Conservation (phyloP, 2,888 invertebrate genomes). For the Dendrolimus houi region DNA sequence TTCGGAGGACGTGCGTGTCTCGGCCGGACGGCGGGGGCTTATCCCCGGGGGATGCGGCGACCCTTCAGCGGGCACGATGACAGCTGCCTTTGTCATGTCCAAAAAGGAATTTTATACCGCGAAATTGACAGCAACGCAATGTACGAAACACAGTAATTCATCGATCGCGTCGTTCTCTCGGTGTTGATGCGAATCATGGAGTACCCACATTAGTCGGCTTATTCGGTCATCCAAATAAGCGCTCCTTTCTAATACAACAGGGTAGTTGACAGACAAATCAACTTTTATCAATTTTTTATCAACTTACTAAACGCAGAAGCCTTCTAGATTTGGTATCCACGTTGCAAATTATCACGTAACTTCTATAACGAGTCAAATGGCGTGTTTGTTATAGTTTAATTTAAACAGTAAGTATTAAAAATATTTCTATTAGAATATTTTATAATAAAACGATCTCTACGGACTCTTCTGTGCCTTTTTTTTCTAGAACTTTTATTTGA, state of each 20-base stretch:
- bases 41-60: constrained; percentile 62
- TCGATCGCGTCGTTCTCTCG: constrained; percentile 44
- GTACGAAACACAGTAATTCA: constrained; percentile 52
- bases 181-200: constrained; percentile 35
- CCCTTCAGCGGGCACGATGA: constrained; percentile 62
- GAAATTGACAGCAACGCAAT: constrained; percentile 62
- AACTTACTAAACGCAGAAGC: too few relatives aligned
- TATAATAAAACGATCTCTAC: too few relatives aligned
- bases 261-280: not conserved
- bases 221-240: too few relatives aligned
- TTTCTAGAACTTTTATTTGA: too few relatives aligned
- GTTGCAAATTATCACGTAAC: not conserved
- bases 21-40: constrained; percentile 53
- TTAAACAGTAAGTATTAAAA: too few relatives aligned
- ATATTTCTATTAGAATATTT: too few relatives aligned
- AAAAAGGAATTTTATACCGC: constrained; percentile 64
- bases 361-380: too few relatives aligned
- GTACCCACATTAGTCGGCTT: too few relatives aligned
- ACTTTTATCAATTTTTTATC: too few relatives aligned
- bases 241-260: constrained; percentile 51
- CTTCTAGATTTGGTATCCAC: not conserved
- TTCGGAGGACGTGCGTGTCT: constrained; percentile 65
- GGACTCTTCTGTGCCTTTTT: too few relatives aligned
- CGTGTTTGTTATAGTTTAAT: too few relatives aligned
- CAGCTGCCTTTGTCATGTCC: constrained; percentile 69